These are phyloP conservation scores for Rhinatrema bivittatum DNA, from an alignment of 2,797 vertebrate genomes.

Conservation along the genomic window DNA sequence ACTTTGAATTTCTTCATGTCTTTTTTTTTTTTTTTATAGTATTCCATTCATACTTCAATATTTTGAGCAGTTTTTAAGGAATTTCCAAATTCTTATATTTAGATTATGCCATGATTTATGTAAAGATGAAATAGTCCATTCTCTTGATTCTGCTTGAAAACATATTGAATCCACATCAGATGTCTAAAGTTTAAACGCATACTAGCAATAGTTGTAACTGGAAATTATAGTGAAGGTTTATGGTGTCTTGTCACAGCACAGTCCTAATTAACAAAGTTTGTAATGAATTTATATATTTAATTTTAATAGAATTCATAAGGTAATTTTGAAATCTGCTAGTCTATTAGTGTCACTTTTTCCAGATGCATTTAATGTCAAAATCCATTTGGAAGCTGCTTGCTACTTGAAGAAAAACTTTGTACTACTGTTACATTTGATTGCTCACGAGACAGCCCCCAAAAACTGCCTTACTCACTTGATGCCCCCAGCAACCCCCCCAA, in stretches of 20 bases:
- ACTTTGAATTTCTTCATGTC: constrained; percentile 38
- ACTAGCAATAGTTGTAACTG: not conserved
- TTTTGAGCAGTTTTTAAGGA: constrained; percentile 41
- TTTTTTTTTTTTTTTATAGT: constrained; percentile 20
- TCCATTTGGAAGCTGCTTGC: no score
- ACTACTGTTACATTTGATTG: no score
- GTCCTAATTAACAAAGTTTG: constrained; percentile 11
- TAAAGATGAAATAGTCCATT: constrained; percentile 17
- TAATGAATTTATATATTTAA: no score
- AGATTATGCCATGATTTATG: constrained; percentile 24
- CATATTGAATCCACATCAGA: constrained; percentile 29
- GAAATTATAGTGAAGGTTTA: constrained; percentile 13
- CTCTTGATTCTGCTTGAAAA: constrained; percentile 20
- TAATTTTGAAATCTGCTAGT: no score
- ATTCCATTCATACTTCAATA: constrained; percentile 39
- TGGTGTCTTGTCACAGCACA: constrained; percentile 1
- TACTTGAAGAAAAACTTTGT: no score
- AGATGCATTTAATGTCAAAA: no score
- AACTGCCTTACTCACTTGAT: no score
- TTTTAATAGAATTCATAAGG: constrained; percentile 21
- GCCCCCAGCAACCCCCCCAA: no score
- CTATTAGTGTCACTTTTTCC: no score
- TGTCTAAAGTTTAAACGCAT: constrained; percentile 14
- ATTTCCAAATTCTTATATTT: constrained; percentile 30
- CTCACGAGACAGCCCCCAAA: no score